Conservation (phyloP, 2,888 invertebrate species). For the Rhagophthalmus giganteus region DNA sequence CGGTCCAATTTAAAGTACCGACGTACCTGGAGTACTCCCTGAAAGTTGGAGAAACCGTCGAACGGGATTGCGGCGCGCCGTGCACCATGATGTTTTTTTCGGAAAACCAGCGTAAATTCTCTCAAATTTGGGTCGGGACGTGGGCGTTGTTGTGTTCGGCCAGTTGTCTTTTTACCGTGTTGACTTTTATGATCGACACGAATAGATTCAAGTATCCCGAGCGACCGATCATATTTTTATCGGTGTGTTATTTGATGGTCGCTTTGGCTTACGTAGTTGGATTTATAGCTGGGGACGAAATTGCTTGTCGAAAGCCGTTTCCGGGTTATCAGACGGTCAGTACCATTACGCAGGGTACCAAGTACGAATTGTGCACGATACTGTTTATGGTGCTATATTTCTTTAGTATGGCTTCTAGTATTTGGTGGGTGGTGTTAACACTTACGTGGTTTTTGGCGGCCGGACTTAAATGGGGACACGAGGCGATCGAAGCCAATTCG, state of each 20-base stretch:
- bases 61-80: constrained; percentile 81
- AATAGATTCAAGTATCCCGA: constrained; percentile 97
- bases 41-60: constrained; percentile 76
- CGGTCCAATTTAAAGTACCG: constrained; percentile 82
- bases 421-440: constrained; percentile 97
- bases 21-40: constrained; percentile 79
- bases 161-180: constrained; percentile 89
- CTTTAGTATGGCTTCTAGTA: constrained; percentile 94
- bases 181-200: constrained; percentile 93
- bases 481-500: constrained; percentile 96
- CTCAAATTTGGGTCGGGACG: constrained; percentile 89
- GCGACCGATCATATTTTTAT: constrained; percentile 94
- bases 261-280: constrained; percentile 90
- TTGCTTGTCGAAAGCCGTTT: constrained; percentile 83
- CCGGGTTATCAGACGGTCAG: constrained; percentile 77
- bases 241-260: constrained; percentile 94
- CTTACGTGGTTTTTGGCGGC: constrained; percentile 97
- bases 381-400: constrained; percentile 96
- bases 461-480: constrained; percentile 96
- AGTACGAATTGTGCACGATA: constrained; percentile 84
- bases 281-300: constrained; percentile 78
- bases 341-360: constrained; percentile 86
- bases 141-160: constrained; percentile 89
- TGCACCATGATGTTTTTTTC: constrained; percentile 93
- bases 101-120: constrained; percentile 77